Conservation (phyloP, 2,888 invertebrate species). For the Peribatodes rhomboidaria region DNA sequence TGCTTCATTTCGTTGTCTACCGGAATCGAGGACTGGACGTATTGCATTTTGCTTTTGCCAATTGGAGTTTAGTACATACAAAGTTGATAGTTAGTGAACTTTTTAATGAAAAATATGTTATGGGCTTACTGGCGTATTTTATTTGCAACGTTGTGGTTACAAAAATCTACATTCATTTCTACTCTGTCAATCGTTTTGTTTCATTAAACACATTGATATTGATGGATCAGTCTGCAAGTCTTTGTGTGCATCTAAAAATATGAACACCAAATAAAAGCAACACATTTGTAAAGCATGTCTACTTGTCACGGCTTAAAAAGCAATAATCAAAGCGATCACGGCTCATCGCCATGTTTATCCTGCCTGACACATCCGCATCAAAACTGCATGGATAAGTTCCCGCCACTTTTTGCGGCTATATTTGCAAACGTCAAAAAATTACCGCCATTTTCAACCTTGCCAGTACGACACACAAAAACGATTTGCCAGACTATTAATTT, state of each 20-base stretch:
- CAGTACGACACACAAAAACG: constrained; percentile 33
- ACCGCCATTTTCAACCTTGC: constrained; percentile 41
- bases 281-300: constrained; percentile 37
- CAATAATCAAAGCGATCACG: constrained; percentile 65
- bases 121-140: neutral
- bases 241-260: constrained; percentile 29
- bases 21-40: constrained; percentile 56
- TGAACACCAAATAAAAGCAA: constrained; percentile 52
- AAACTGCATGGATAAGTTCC: constrained; percentile 78
- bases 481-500: constrained; percentile 53
- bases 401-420: constrained; percentile 63
- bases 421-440: constrained; percentile 42
- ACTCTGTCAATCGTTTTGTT: neutral
- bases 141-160: neutral
- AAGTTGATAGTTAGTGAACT: too few species aligned
- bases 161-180: neutral
- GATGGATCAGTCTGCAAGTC: neutral
- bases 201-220: neutral
- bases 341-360: constrained; percentile 61
- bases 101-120: neutral
- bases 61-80: neutral
- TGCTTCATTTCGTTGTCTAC: constrained; percentile 80
- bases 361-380: constrained; percentile 61
- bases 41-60: constrained; percentile 42
- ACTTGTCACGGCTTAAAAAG: constrained; percentile 61